A percentile compares a stretch with the other conserved stretches of the same genome.
Conservation (phyloP, 2,113 vertebrate species). For the Patagioenas fasciata region DNA sequence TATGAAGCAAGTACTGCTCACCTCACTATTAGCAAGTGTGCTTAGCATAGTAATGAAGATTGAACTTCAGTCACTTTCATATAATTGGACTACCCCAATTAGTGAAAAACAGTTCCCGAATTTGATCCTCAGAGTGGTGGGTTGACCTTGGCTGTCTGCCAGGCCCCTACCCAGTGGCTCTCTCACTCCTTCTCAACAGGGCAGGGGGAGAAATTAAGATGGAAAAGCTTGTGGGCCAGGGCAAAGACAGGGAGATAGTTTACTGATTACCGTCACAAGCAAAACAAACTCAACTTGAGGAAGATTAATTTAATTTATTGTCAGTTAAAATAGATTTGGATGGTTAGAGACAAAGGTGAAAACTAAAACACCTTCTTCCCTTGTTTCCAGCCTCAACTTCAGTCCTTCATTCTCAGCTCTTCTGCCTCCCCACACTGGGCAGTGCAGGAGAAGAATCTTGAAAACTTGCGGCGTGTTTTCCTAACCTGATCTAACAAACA, state of each 20-base stretch:
- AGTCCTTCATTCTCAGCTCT: neutral
- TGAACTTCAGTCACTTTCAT: neutral
- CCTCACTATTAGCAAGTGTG: neutral
- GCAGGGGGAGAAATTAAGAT: neutral
- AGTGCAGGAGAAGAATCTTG: neutral
- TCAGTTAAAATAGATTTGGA: neutral
- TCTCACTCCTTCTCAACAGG: neutral
- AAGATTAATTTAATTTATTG: neutral
- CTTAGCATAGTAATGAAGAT: neutral
- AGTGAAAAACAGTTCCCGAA: neutral
- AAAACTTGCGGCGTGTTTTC: neutral
- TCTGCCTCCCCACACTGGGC: neutral
- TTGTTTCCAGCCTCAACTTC: neutral
- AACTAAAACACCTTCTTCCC: neutral
- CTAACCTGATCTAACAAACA: neutral
- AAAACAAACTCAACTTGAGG: neutral
- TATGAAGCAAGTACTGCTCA: neutral
- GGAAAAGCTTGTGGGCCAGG: neutral
- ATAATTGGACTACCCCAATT: neutral
- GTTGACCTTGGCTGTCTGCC: neutral
- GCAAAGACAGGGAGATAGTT: neutral
- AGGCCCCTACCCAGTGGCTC: neutral
- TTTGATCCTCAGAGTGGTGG: neutral
- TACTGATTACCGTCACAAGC: accelerated
- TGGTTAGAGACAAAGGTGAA: neutral